phyloP scores from a whole-genome alignment of 2,888 invertebrate species.

The Andrena minutula region DNA sequence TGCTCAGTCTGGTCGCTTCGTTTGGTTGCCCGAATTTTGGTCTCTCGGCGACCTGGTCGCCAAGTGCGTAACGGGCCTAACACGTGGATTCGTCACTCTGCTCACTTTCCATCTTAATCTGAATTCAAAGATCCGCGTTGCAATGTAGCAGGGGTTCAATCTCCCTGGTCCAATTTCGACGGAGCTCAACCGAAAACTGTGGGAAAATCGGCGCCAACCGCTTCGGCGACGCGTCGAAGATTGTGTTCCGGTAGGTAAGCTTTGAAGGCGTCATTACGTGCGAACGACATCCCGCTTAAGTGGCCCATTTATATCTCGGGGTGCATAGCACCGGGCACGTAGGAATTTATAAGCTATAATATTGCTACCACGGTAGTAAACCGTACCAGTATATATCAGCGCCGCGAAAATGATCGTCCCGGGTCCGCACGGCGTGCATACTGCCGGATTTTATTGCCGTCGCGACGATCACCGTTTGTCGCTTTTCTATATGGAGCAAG shows the following conservation, averaged over 20 bases:
- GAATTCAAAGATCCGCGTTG: no score
- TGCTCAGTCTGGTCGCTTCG: no score
- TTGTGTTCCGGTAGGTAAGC: constrained; percentile 73
- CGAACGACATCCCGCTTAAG: constrained; percentile 78
- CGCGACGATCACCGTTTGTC: constrained; percentile 63
- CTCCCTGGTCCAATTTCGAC: no score
- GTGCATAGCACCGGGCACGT: constrained; percentile 68
- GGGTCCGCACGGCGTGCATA: constrained; percentile 63
- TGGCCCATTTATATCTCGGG: constrained; percentile 76
- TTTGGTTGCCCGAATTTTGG: no score
- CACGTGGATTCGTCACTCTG: background rate
- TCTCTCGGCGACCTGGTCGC: no score
- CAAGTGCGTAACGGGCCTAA: no score
- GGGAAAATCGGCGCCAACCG: constrained; percentile 55
- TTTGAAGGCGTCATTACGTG: constrained; percentile 78
- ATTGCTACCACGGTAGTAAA: constrained; percentile 81
- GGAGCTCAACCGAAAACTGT: constrained; percentile 16
- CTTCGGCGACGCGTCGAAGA: constrained; percentile 58
- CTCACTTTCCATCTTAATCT: background rate
- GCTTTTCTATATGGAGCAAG: constrained; percentile 67
- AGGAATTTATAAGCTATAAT: constrained; percentile 83
- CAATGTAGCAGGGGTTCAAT: no score
- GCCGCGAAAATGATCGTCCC: constrained; percentile 77
- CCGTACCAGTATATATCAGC: constrained; percentile 77
- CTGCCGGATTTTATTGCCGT: constrained; percentile 73